Base-by-base conservation (phyloP, 2,797 vertebrate species). In the Xyrichtys novacula region DNA sequence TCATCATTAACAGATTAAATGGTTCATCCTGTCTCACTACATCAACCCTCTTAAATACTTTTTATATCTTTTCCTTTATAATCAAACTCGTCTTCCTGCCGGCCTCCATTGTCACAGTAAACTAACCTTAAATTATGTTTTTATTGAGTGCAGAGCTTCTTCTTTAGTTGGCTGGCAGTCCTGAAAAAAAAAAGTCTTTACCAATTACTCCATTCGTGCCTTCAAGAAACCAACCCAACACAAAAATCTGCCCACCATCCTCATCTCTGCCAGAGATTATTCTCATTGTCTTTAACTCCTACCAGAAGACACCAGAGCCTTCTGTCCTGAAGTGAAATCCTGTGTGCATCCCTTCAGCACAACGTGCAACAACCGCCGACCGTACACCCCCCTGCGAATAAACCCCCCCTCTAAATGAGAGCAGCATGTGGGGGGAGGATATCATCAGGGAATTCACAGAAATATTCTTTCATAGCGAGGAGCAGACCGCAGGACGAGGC, bases 401-500 rank as follows among this genome's bases (percentile, higher is more conserved):
- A 48, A 78, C 81, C 36, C 12, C 26, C 28, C 59, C 34, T 48
- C n/a, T 70, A 85, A 91, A 90, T 81, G 70, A 84, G 78, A 92
- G 79, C 85, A 85, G 65, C 73, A 84, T 89, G 89, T 80, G 4
- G 34, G 25, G 43, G 20, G 43, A 39, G 56, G 62, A 8, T 72
- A 56, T 54, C 76, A 85, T 79, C 70, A 65, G 83, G 85, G 84
- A 88, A 88, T 83, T 88, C 62, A 84, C 58, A 83, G 66, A 91
- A 90, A 87, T 85, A 89, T 89, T 91, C 84, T 84, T 81, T 89
- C 88, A 86, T 83, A 80, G 83, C 55, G 64, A 69, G 70, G 64
- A 69, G 70, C 7, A 48, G 89, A 89, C 91, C 92, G 49, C 92
- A 93, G 86, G 84, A 88, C 69, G 32, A 69, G 78, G 81, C 80